phyloP scores from a whole-genome alignment of 2,888 invertebrate genomes.

The Rhimphoctona megacephalus region DNA sequence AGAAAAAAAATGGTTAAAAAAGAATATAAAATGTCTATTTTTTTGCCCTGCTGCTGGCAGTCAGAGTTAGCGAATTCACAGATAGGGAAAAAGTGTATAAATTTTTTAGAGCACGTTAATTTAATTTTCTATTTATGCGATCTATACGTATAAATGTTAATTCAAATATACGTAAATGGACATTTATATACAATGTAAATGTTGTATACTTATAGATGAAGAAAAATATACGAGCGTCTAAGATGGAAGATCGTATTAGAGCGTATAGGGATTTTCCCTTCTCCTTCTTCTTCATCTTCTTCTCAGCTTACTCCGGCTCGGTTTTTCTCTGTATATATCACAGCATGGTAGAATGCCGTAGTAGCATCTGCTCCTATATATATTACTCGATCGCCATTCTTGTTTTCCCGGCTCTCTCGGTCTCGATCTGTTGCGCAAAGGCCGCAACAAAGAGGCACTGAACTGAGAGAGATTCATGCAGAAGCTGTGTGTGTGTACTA shows the following conservation, averaged over 20 bases:
- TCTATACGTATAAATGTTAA: not conserved
- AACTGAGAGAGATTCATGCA: constrained; percentile 69
- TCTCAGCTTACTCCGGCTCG: constrained; percentile 36
- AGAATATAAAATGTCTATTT: not conserved
- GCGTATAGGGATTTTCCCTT: constrained; percentile 68
- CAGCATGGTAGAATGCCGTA: constrained; percentile 71
- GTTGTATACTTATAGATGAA: not conserved
- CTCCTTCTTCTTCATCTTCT: constrained; percentile 61
- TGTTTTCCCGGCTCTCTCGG: constrained; percentile 64
- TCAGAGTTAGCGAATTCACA: not conserved
- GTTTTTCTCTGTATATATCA: constrained; percentile 34
- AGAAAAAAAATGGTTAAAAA: not conserved
- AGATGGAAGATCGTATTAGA: constrained; percentile 77
- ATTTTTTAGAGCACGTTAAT: constrained; percentile 16
- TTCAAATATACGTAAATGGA: not conserved
- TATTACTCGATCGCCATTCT: constrained; percentile 79
- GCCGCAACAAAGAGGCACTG: constrained; percentile 76
- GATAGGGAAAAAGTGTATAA: not conserved
- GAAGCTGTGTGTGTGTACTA: constrained; percentile 66
- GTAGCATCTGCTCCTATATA: constrained; percentile 80
- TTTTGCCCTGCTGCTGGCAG: not conserved
- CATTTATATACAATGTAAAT: constrained; percentile 11
- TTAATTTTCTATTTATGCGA: not conserved
- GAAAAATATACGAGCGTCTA: constrained; percentile 60
- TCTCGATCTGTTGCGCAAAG: constrained; percentile 76